phyloP scores from a whole-genome alignment of 2,113 vertebrate species.

The Gila orcuttii region DNA sequence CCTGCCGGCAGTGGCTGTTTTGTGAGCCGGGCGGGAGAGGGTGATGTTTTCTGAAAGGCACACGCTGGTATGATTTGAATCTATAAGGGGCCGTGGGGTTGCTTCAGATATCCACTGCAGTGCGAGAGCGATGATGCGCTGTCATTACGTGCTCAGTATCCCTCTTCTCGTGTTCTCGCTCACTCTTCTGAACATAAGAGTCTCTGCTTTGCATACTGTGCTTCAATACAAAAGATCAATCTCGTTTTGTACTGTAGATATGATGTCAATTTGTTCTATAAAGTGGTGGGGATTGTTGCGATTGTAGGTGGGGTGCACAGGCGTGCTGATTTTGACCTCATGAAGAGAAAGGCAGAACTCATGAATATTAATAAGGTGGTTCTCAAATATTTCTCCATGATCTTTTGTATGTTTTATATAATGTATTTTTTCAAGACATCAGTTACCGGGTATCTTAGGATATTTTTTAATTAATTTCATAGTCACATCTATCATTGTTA shows the following conservation, averaged over 20 bases:
- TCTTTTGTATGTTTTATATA: background rate
- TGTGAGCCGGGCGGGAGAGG: background rate
- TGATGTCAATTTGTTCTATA: background rate
- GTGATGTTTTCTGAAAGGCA: constrained; percentile 38
- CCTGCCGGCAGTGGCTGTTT: constrained; percentile 22
- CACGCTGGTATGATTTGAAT: constrained; percentile 25
- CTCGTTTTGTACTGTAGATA: background rate
- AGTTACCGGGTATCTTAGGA: no score
- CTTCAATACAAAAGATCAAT: constrained; percentile 2
- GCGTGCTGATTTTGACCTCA: background rate
- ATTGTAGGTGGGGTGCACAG: background rate
- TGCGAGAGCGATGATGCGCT: background rate
- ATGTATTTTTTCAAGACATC: background rate
- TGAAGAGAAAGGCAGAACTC: background rate
- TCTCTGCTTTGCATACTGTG: constrained; percentile 3
- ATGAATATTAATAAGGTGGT: background rate
- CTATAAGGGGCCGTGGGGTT: background rate
- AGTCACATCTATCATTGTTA: background rate
- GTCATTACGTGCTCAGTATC: constrained; percentile 5
- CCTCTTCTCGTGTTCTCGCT: background rate
- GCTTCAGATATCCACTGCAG: background rate
- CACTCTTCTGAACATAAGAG: background rate
- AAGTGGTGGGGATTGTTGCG: background rate
- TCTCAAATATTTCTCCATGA: background rate
- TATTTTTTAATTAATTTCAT: background rate